Conservation (phyloP, 1,140 invertebrate genomes). For the Calephelis nemesis region DNA sequence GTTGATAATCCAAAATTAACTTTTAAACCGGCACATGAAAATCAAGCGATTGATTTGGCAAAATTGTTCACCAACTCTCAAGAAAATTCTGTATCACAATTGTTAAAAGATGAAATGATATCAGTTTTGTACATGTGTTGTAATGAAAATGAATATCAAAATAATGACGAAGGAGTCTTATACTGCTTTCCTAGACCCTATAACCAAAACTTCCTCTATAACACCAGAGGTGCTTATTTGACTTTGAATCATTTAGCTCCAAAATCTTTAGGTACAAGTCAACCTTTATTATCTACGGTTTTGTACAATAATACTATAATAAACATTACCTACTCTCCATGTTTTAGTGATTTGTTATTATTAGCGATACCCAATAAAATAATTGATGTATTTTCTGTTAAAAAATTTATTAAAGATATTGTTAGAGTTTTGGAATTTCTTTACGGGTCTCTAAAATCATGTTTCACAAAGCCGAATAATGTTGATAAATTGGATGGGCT, state of each 20-base stretch:
- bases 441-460: slow-evolving; percentile 64
- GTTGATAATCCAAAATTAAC: slow-evolving; percentile 57
- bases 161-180: slow-evolving; percentile 82
- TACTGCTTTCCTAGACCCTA: slow-evolving; percentile 84
- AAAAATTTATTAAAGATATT: slow-evolving; percentile 70
- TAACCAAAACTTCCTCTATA: slow-evolving; percentile 81
- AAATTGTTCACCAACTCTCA: slow-evolving; percentile 73
- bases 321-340: slow-evolving; percentile 80
- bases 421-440: slow-evolving; percentile 66
- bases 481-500: slow-evolving; percentile 64
- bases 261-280: slow-evolving; percentile 79
- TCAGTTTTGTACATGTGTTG: slow-evolving; percentile 83
- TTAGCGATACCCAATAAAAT: slow-evolving; percentile 72
- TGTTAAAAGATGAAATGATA: slow-evolving; percentile 79
- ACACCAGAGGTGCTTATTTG: slow-evolving; percentile 83
- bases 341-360: slow-evolving; percentile 79
- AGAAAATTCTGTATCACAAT: slow-evolving; percentile 76
- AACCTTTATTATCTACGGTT: slow-evolving; percentile 80
- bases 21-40: slow-evolving; percentile 54
- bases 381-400: slow-evolving; percentile 59
- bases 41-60: slow-evolving; percentile 45
- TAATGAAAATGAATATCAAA: slow-evolving; percentile 81
- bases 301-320: slow-evolving; percentile 75
- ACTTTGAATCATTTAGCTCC: slow-evolving; percentile 84
- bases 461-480: slow-evolving; percentile 67